phyloP scores from a whole-genome alignment of 2,888 invertebrate species.

The Dioctria linearis region DNA sequence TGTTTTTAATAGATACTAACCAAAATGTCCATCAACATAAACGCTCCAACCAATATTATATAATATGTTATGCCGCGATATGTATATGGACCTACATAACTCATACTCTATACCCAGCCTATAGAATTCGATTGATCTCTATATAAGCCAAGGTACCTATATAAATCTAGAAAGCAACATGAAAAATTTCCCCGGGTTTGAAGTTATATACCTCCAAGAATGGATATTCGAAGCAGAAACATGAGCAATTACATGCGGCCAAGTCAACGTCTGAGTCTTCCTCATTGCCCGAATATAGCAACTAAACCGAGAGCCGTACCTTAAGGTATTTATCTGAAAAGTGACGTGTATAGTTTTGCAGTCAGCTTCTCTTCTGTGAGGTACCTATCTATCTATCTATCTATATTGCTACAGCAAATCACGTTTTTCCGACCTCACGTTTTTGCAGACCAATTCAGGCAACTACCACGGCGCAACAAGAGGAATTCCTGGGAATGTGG shows the following conservation, averaged over 20 bases:
- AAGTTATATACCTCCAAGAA: background rate
- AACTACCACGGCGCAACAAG: background rate
- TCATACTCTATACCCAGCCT: no score
- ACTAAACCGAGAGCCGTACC: constrained; percentile 1
- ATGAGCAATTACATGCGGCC: constrained; percentile 42
- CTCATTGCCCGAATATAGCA: constrained; percentile 47
- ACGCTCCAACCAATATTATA: no score
- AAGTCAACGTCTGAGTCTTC: constrained; percentile 14
- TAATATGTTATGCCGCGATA: no score
- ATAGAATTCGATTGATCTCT: no score
- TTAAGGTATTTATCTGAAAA: constrained; percentile 42
- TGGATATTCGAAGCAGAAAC: constrained; percentile 41
- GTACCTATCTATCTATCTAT: background rate
- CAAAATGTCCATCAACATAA: no score
- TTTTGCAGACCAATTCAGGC: constrained; percentile 39
- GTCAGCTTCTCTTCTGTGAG: constrained; percentile 21
- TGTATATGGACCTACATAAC: no score
- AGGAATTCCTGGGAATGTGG: constrained; percentile 45
- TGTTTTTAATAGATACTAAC: no score
- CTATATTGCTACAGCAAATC: constrained; percentile 33
- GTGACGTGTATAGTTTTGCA: constrained; percentile 34
- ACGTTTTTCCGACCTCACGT: constrained; percentile 48
- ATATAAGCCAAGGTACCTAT: no score
- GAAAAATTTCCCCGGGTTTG: no score
- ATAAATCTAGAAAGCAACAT: no score